Percentiles rank a stretch among this genome's conserved stretches.
These are phyloP conservation scores for Motacilla alba DNA, from an alignment of 2,113 vertebrate genomes.

Conservation along the genomic window DNA sequence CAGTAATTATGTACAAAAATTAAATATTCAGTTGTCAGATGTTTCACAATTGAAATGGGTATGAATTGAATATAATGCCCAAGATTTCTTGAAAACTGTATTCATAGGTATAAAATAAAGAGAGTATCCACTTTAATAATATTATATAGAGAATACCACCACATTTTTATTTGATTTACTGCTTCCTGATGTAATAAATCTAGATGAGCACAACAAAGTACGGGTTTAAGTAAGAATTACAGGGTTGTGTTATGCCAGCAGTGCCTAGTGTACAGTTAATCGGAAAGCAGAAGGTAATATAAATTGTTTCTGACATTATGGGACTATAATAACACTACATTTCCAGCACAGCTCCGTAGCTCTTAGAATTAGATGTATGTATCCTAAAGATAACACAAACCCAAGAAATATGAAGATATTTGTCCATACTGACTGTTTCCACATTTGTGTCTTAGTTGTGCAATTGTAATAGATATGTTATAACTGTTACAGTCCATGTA, in stretches of 20 bases:
- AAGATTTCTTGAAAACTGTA: background rate
- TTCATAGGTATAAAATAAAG: background rate
- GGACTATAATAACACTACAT: slow-evolving; percentile 16
- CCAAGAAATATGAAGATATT: background rate
- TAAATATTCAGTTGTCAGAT: background rate
- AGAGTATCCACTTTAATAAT: background rate
- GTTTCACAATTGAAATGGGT: background rate
- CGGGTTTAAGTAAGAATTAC: slow-evolving; percentile 47
- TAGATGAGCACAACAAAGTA: background rate
- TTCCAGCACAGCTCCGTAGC: background rate
- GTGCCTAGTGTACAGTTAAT: slow-evolving; percentile 40
- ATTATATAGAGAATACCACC: background rate
- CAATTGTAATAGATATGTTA: background rate
- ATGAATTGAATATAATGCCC: background rate
- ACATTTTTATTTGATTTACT: slow-evolving; percentile 25
- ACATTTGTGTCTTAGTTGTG: background rate
- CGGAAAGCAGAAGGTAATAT: slow-evolving; percentile 23
- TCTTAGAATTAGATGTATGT: background rate
- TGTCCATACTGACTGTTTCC: background rate
- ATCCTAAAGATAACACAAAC: background rate
- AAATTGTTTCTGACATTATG: slow-evolving; percentile 49
- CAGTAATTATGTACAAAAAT: background rate
- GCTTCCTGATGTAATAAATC: slow-evolving; percentile 50
- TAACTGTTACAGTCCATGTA: background rate
- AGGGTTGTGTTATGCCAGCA: slow-evolving; percentile 1